A percentile compares a stretch with the other conserved stretches of the same genome.
Conservation (phyloP, 2,797 vertebrate species). For the Apogon hyalosoma region DNA sequence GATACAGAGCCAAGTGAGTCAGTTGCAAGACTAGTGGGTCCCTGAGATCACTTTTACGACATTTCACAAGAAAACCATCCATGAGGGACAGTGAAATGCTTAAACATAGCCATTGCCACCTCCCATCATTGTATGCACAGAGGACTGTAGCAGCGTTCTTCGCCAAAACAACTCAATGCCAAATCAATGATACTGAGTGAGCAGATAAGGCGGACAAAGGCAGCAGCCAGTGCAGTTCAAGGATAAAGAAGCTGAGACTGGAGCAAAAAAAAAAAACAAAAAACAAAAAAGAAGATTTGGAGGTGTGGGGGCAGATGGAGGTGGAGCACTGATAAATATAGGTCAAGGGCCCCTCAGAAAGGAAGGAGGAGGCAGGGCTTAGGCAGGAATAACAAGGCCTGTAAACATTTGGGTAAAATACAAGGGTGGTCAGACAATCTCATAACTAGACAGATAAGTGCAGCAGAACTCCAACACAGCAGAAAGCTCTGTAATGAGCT, state of each 20-base stretch:
- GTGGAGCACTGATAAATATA: slow-evolving; percentile 68
- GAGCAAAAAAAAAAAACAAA: slow-evolving; percentile 24
- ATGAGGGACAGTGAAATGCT: slow-evolving; percentile 2
- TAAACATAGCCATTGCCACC: neutral
- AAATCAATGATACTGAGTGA: slow-evolving; percentile 73
- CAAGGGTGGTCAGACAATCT: slow-evolving; percentile 31
- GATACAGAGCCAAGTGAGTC: slow-evolving; percentile 46
- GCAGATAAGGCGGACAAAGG: slow-evolving; percentile 76
- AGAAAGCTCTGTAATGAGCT: slow-evolving; percentile 23
- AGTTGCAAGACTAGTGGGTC: slow-evolving; percentile 32
- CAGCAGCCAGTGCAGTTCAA: slow-evolving; percentile 66
- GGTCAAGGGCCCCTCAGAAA: slow-evolving; percentile 69
- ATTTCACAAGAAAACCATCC: slow-evolving; percentile 22
- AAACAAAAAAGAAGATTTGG: slow-evolving; percentile 49
- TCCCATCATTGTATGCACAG: slow-evolving; percentile 29
- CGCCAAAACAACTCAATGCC: slow-evolving; percentile 71
- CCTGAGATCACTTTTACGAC: slow-evolving; percentile 26
- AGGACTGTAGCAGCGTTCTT: slow-evolving; percentile 72
- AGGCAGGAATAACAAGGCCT: slow-evolving; percentile 28
- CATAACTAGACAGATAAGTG: slow-evolving; percentile 5
- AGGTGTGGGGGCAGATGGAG: slow-evolving; percentile 46
- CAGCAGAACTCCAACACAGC: slow-evolving; percentile 12
- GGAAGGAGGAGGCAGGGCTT: slow-evolving; percentile 34
- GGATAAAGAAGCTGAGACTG: slow-evolving; percentile 57
- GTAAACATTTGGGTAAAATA: slow-evolving; percentile 32